phyloP scores from a whole-genome alignment of 2,888 invertebrate genomes.

The Vandiemenella viatica region DNA sequence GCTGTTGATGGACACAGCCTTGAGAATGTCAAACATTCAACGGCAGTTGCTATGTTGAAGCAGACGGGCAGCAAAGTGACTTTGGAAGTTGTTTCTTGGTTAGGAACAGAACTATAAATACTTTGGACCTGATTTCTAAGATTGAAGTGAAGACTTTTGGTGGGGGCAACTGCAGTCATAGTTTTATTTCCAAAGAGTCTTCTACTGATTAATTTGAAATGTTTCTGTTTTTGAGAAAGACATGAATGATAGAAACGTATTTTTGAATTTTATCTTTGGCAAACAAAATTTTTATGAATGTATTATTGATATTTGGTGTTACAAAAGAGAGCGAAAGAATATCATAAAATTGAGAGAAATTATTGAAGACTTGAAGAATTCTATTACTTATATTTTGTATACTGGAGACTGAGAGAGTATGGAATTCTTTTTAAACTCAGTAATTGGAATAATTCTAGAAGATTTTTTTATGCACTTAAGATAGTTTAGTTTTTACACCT shows the following conservation, averaged over 20 bases:
- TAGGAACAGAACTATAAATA: constrained; percentile 26
- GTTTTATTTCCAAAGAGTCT: background rate
- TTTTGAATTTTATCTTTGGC: background rate
- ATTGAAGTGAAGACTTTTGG: too few relatives aligned
- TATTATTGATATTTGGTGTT: too few relatives aligned
- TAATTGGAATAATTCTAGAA: too few relatives aligned
- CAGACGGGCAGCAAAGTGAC: constrained; percentile 27
- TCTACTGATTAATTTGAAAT: background rate
- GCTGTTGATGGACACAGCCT: constrained; percentile 30
- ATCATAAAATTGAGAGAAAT: too few relatives aligned
- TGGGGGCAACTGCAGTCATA: background rate
- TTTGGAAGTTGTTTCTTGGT: constrained; percentile 31
- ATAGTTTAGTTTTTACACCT: too few relatives aligned
- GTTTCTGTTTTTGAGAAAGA: background rate
- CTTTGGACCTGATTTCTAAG: too few relatives aligned
- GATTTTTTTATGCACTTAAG: too few relatives aligned
- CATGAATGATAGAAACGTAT: background rate
- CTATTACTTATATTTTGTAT: too few relatives aligned
- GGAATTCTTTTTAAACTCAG: too few relatives aligned
- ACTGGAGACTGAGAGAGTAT: too few relatives aligned
- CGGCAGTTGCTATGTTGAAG: constrained; percentile 30
- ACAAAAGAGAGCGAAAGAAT: too few relatives aligned
- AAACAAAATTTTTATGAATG: background rate
- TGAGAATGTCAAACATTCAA: constrained; percentile 27
- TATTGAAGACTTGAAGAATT: too few relatives aligned